These are phyloP conservation scores for Ancistrus triradiatus DNA, from an alignment of 2,113 vertebrate genomes.

Conservation along the genomic window DNA sequence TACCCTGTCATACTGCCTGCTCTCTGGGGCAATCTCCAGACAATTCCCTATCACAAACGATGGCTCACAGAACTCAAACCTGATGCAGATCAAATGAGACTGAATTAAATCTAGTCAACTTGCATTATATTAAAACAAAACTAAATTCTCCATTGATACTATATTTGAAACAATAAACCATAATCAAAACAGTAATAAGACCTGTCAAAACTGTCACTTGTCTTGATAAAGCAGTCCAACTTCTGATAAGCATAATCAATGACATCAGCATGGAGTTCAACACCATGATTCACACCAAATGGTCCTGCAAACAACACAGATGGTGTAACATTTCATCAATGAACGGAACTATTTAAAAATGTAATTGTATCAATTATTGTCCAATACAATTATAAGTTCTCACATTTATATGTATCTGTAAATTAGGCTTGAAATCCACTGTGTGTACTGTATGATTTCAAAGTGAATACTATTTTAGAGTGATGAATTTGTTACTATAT, in stretches of 20 bases:
- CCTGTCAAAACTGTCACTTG: conserved; percentile 84
- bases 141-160: neutral
- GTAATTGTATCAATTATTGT: too few species aligned
- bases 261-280: conserved; percentile 82
- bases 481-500: too few species aligned
- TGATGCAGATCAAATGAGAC: conserved; percentile 37
- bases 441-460: too few species aligned
- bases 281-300: conserved; percentile 84
- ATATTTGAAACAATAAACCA: neutral
- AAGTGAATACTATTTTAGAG: too few species aligned
- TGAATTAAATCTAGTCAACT: neutral
- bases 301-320: conserved; percentile 64
- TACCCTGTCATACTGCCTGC: conserved; percentile 80
- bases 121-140: neutral
- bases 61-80: conserved; percentile 87
- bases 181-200: conserved; percentile 36
- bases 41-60: conserved; percentile 84
- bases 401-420: too few species aligned
- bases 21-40: conserved; percentile 78
- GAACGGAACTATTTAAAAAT: too few species aligned
- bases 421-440: too few species aligned
- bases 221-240: conserved; percentile 82
- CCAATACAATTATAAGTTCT: too few species aligned
- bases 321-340: neutral
- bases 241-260: conserved; percentile 82